These are phyloP conservation scores for Xenentodon cancila DNA, from an alignment of 2,797 vertebrate species.

Conservation along the genomic window DNA sequence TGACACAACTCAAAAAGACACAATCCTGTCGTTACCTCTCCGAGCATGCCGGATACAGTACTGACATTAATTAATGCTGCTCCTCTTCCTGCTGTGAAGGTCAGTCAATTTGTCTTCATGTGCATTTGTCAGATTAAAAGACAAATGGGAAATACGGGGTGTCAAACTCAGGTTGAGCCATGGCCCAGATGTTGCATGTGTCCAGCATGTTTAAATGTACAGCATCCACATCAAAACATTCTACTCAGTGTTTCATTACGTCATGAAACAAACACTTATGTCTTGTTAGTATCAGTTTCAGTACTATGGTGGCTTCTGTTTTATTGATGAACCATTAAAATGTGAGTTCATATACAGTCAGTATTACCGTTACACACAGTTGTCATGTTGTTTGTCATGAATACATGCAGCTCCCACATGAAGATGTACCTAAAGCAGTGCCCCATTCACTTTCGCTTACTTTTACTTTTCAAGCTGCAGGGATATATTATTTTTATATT, in stretches of 20 bases:
- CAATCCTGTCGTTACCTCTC: slow-evolving; percentile 11
- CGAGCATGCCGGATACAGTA: not conserved
- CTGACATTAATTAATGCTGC: slow-evolving; percentile 1
- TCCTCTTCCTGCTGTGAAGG: slow-evolving; percentile 10
- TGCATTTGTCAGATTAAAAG: slow-evolving; percentile 1
- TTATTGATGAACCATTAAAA: not conserved
- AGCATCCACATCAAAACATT: slow-evolving; percentile 40
- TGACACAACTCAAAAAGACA: slow-evolving; percentile 48
- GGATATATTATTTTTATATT: too few relatives aligned
- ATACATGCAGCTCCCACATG: not conserved
- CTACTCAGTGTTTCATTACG: slow-evolving; percentile 47
- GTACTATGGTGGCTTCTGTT: too few relatives aligned
- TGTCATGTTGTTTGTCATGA: too few relatives aligned
- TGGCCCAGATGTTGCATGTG: slow-evolving; percentile 16
- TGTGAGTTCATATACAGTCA: not conserved
- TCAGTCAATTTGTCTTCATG: slow-evolving; percentile 3
- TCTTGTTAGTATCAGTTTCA: slow-evolving; percentile 16
- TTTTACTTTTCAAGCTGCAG: too few relatives aligned
- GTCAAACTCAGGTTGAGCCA: slow-evolving; percentile 17
- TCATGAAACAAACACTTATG: slow-evolving; percentile 42
- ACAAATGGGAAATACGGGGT: slow-evolving; percentile 15
- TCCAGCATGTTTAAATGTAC: slow-evolving; percentile 29
- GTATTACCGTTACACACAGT: too few relatives aligned
- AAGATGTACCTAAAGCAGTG: slow-evolving; percentile 7
- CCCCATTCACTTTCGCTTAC: too few relatives aligned